A percentile compares a stretch with the other conserved stretches of the same genome.
These are phyloP conservation scores for Plumapathes pennacea DNA, from an alignment of 92 coral and sea anemone species.

Conservation along the genomic window DNA sequence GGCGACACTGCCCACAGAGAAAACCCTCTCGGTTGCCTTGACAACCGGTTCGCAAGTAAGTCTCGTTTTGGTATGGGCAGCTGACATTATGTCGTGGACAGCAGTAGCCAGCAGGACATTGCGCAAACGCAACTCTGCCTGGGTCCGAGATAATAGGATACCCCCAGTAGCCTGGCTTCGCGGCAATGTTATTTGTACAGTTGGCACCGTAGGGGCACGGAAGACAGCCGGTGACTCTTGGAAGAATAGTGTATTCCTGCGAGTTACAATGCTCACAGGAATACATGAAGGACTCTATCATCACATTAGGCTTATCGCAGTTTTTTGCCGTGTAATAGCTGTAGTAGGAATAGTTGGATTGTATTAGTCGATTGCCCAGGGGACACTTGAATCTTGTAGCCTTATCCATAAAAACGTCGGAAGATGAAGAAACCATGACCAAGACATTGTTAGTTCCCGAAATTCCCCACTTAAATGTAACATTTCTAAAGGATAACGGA, in stretches of 20 bases:
- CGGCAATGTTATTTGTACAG: conserved; percentile 19
- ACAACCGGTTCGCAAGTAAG: conserved; percentile 5
- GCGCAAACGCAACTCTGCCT: conserved; percentile 6
- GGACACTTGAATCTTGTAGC: no score
- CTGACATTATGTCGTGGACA: conserved; percentile 10
- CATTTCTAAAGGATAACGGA: no score
- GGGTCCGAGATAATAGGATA: neutral
- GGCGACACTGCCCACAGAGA: conserved; percentile 32
- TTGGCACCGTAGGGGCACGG: conserved; percentile 41
- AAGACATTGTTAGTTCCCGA: no score
- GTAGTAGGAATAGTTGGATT: no score
- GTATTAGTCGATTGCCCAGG: no score
- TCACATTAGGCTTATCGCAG: no score
- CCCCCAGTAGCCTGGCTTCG: conserved; percentile 39
- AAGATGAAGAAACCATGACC: no score
- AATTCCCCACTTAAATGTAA: no score
- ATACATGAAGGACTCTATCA: conserved; percentile 3
- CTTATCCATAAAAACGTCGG: no score
- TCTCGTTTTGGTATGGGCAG: conserved; percentile 8
- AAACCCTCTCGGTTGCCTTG: conserved; percentile 20
- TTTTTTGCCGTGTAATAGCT: no score
- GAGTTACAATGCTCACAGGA: conserved; percentile 18
- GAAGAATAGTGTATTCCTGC: conserved; percentile 29
- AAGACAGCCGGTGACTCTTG: conserved; percentile 9
- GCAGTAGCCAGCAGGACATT: conserved; percentile 40